phyloP scores from a whole-genome alignment of 2,888 invertebrate species.

The Capitulum mitella region DNA sequence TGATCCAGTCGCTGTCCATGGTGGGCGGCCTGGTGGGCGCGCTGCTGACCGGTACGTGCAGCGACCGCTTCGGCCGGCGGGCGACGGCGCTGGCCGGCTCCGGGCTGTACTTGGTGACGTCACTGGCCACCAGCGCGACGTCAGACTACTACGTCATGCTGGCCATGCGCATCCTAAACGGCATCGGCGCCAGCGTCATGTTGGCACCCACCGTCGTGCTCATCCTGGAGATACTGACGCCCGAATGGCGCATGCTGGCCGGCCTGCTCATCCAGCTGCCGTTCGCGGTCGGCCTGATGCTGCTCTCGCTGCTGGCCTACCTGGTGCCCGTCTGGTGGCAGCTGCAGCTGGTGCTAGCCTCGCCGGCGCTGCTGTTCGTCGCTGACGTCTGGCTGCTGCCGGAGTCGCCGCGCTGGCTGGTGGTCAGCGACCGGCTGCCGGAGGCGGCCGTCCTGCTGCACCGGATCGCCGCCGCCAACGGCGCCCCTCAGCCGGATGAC shows the following conservation, averaged over 20 bases:
- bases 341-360: constrained; percentile 59
- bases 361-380: constrained; percentile 55
- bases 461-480: constrained; percentile 53
- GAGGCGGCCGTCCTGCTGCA: constrained; percentile 56
- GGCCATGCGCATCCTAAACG: constrained; percentile 34
- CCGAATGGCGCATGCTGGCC: constrained; percentile 52
- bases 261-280: constrained; percentile 64
- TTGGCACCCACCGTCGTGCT: constrained; percentile 32
- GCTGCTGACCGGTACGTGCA: constrained; percentile 33
- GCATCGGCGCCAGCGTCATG: constrained; percentile 28
- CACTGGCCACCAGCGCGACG: constrained; percentile 33
- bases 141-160: constrained; percentile 35
- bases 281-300: constrained; percentile 61
- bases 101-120: constrained; percentile 34
- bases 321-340: constrained; percentile 59
- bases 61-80: constrained; percentile 36
- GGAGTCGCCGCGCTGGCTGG: constrained; percentile 72
- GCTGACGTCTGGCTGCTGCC: constrained; percentile 56
- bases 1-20: constrained; percentile 34
- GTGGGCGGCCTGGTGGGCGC: constrained; percentile 36
- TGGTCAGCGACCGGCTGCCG: constrained; percentile 57
- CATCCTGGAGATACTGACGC: constrained; percentile 54
- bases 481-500: constrained; percentile 32
- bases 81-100: constrained; percentile 34
- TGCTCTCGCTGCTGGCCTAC: constrained; percentile 57